A percentile compares a stretch with the other conserved stretches of the same genome.
phyloP scores from a whole-genome alignment of 2,888 invertebrate species.

The Willowsia nigromaculata region DNA sequence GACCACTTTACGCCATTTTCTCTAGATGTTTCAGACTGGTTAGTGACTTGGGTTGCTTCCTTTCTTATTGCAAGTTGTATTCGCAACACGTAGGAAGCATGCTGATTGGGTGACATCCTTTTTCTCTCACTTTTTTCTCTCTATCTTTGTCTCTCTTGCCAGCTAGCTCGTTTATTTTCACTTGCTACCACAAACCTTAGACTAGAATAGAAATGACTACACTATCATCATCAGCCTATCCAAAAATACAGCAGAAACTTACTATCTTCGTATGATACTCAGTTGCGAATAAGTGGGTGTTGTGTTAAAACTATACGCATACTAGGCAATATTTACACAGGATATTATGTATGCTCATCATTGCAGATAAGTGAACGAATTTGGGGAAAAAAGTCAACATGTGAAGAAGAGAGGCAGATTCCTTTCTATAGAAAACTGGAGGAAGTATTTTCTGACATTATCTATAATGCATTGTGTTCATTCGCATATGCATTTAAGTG shows the following conservation, averaged over 20 bases:
- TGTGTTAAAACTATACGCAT: neutral
- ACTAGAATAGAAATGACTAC: neutral
- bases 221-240: neutral
- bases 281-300: neutral
- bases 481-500: neutral
- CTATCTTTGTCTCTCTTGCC: neutral
- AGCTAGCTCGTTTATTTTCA: neutral
- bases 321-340: neutral
- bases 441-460: neutral
- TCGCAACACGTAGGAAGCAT: slow-evolving; percentile 24
- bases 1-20: neutral
- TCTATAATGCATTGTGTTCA: neutral
- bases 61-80: neutral
- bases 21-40: neutral
- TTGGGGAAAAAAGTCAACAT: neutral
- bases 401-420: neutral
- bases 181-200: neutral
- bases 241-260: neutral
- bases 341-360: neutral
- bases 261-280: neutral
- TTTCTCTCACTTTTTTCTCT: slow-evolving; percentile 37
- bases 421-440: neutral
- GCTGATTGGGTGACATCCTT: slow-evolving; percentile 50
- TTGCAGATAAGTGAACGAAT: neutral
- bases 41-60: neutral